These are phyloP conservation scores for Amphipyra berbera DNA, from an alignment of 2,888 invertebrate species.

Conservation along the genomic window DNA sequence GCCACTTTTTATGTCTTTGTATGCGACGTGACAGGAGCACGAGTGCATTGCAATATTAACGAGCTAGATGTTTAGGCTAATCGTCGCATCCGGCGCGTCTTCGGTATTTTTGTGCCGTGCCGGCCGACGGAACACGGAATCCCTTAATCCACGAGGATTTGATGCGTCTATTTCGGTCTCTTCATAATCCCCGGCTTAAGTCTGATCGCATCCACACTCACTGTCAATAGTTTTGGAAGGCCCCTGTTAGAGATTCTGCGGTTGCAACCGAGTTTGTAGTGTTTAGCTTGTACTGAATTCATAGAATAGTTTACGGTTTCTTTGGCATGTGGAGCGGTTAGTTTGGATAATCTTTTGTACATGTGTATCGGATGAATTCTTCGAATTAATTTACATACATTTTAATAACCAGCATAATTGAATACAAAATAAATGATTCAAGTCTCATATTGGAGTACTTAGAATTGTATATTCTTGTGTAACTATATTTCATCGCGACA, in stretches of 20 bases:
- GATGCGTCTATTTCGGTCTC: slow-evolving; percentile 89
- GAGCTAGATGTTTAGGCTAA: slow-evolving; percentile 86
- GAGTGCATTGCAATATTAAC: slow-evolving; percentile 83
- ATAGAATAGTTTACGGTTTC: slow-evolving; percentile 85
- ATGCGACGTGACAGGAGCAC: slow-evolving; percentile 64
- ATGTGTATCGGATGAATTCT: slow-evolving; percentile 73
- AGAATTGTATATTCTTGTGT: slow-evolving; percentile 18
- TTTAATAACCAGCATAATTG: slow-evolving; percentile 22
- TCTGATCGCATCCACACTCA: slow-evolving; percentile 89
- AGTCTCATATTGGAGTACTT: slow-evolving; percentile 14
- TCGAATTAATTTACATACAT: slow-evolving; percentile 53
- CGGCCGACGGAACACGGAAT: slow-evolving; percentile 87
- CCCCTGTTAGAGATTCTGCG: slow-evolving; percentile 87
- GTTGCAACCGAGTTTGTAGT: slow-evolving; percentile 80
- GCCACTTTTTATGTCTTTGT: slow-evolving; percentile 40
- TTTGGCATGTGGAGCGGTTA: slow-evolving; percentile 74
- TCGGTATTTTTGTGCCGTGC: slow-evolving; percentile 88
- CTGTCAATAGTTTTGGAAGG: slow-evolving; percentile 90
- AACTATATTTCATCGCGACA: slow-evolving; percentile 27
- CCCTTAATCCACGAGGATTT: slow-evolving; percentile 89
- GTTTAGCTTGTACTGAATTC: slow-evolving; percentile 81
- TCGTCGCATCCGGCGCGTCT: slow-evolving; percentile 88
- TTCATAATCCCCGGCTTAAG: slow-evolving; percentile 89
- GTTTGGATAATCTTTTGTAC: slow-evolving; percentile 75
- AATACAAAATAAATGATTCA: slow-evolving; percentile 7